A percentile compares a stretch with the other conserved stretches of the same genome.
These are phyloP conservation scores for Drosophila guanche DNA, from an alignment of 1,140 invertebrate species.

Conservation along the genomic window DNA sequence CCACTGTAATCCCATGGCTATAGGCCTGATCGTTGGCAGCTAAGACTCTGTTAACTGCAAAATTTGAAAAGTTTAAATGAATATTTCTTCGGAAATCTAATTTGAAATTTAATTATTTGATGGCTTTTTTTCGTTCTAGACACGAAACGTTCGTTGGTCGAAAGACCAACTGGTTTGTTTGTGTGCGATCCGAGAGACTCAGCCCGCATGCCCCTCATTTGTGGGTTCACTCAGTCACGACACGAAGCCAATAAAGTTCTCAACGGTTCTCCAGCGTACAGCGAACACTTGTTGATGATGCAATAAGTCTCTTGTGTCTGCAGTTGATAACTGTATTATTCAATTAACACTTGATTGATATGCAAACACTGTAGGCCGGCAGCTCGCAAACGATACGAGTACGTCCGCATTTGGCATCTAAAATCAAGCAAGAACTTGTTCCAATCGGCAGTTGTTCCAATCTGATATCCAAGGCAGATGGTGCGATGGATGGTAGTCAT, in stretches of 20 bases:
- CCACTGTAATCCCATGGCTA: too few relatives aligned
- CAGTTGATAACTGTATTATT: conserved; percentile 55
- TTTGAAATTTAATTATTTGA: too few relatives aligned
- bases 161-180: too few relatives aligned
- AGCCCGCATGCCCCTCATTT: not conserved
- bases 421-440: conserved; percentile 26
- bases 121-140: not conserved
- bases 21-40: too few relatives aligned
- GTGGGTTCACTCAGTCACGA: not conserved
- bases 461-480: conserved; percentile 19
- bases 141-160: too few relatives aligned
- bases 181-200: too few relatives aligned
- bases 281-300: not conserved
- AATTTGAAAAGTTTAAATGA: too few relatives aligned
- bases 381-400: too few relatives aligned
- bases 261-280: not conserved
- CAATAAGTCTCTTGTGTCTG: conserved; percentile 4
- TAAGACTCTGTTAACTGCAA: too few relatives aligned
- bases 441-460: not conserved
- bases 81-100: too few relatives aligned
- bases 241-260: not conserved
- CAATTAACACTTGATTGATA: conserved; percentile 56
- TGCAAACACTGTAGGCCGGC: conserved; percentile 31
- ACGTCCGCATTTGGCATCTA: conserved; percentile 9
- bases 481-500: conserved; percentile 16